Percentiles rank a stretch among this genome's conserved stretches.
Evolutionary conservation across 2,888 invertebrate genomes (phyloP).

Genomic region (Coenonympha arcania): DNA sequence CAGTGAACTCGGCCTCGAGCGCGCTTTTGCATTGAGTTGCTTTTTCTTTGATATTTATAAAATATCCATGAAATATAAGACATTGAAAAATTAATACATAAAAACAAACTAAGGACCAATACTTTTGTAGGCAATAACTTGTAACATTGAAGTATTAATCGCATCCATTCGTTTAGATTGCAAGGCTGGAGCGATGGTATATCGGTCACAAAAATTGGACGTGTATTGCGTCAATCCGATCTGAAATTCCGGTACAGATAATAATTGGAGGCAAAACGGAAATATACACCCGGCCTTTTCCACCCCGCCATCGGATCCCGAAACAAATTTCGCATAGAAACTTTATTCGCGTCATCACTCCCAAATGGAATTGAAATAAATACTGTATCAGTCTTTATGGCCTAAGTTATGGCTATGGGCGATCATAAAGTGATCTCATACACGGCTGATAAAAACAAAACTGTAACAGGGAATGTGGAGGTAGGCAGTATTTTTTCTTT

Average conservation of each 20-base stretch:
- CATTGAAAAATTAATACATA: too few relatives aligned
- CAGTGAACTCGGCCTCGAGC: too few relatives aligned
- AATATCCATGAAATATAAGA: too few relatives aligned
- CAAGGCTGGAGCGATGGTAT: conserved; percentile 4
- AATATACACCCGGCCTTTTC: conserved; percentile 5
- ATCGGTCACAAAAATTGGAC: conserved; percentile 15
- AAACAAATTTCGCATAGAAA: conserved; percentile 19
- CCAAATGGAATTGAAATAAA: conserved; percentile 28
- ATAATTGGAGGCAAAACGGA: conserved; percentile 13
- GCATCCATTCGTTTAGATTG: not conserved
- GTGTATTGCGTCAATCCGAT: conserved; percentile 11
- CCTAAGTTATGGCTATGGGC: conserved; percentile 26
- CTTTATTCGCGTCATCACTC: conserved; percentile 26
- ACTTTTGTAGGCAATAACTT: not conserved
- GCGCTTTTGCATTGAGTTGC: too few relatives aligned
- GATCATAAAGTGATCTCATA: conserved; percentile 28
- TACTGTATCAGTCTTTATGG: conserved; percentile 27
- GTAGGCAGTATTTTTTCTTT: conserved; percentile 18
- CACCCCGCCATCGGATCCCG: conserved; percentile 4
- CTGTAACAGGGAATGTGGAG: conserved; percentile 16
- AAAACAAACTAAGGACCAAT: too few relatives aligned
- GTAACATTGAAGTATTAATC: not conserved
- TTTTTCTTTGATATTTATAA: too few relatives aligned
- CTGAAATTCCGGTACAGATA: conserved; percentile 12
- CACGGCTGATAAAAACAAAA: conserved; percentile 25